A percentile compares a stretch with the other conserved stretches of the same genome.
phyloP scores from a whole-genome alignment of 2,113 vertebrate species.

The Bagarius yarrelli region DNA sequence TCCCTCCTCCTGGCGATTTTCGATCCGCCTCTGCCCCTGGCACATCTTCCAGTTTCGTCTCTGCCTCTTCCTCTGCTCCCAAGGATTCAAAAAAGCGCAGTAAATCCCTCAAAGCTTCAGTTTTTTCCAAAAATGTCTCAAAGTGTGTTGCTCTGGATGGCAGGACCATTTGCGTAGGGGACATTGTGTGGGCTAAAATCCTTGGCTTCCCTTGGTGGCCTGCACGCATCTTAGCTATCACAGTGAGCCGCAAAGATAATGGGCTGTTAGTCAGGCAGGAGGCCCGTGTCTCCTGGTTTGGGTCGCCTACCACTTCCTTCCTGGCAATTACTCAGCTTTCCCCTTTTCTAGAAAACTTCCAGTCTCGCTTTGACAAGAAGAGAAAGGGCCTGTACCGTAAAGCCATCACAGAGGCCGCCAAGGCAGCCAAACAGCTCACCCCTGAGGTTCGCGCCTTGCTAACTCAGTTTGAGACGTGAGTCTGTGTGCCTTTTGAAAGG shows the following conservation, averaged over 20 bases:
- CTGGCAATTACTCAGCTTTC: constrained; percentile 90
- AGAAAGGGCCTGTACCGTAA: constrained; percentile 97
- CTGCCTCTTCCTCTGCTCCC: constrained; percentile 77
- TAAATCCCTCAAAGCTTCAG: constrained; percentile 86
- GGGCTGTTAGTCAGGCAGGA: constrained; percentile 91
- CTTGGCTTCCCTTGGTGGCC: constrained; percentile 99
- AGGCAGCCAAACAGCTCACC: constrained; percentile 94
- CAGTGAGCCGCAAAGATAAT: constrained; percentile 88
- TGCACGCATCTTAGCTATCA: constrained; percentile 89
- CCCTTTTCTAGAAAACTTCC: constrained; percentile 97
- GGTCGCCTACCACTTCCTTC: constrained; percentile 97
- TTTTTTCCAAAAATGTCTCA: constrained; percentile 95
- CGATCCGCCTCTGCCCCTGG: constrained; percentile 74
- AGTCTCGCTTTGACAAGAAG: constrained; percentile 96
- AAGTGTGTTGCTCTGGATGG: constrained; percentile 90
- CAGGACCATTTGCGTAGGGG: constrained; percentile 92
- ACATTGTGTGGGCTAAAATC: constrained; percentile 99
- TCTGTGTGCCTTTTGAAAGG: constrained; percentile 53
- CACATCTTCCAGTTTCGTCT: constrained; percentile 68
- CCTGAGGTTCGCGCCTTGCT: constrained; percentile 94
- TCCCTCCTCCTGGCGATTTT: constrained; percentile 83
- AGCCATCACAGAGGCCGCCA: constrained; percentile 94
- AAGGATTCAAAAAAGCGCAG: constrained; percentile 84
- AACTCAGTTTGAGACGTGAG: constrained; percentile 97
- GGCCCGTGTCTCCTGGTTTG: constrained; percentile 95